Evolutionary conservation across 1,140 invertebrate species (phyloP).

Genomic region (Bombus waltoni): DNA sequence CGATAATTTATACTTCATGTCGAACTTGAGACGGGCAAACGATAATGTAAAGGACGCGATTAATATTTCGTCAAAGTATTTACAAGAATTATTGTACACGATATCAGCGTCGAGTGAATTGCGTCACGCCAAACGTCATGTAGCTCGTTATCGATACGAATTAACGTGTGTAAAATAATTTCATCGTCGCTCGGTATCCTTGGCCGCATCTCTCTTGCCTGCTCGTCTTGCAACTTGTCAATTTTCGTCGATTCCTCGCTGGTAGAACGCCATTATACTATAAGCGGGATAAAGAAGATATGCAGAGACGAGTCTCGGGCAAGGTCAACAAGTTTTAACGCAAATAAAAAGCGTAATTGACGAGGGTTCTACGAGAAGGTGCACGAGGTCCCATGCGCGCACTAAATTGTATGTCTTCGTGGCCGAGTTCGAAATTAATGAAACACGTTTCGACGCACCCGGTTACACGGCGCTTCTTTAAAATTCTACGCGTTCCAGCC

Average conservation of each 20-base stretch:
- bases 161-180: conserved; percentile 28
- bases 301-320: conserved; percentile 29
- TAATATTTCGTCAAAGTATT: not conserved
- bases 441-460: conserved; percentile 8
- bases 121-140: conserved; percentile 15
- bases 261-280: conserved; percentile 2
- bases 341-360: conserved; percentile 55
- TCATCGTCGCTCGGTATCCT: not conserved
- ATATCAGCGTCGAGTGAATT: not conserved
- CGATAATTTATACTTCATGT: no score
- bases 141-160: conserved; percentile 11
- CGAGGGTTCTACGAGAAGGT: conserved; percentile 19
- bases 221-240: not conserved
- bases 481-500: conserved; percentile 18
- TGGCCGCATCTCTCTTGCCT: not conserved
- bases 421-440: conserved; percentile 50
- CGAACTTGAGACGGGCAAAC: not conserved
- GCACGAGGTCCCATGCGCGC: not conserved
- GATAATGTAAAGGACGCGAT: not conserved
- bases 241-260: conserved; percentile 36
- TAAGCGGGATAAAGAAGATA: conserved; percentile 8
- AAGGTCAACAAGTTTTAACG: conserved; percentile 49
- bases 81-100: not conserved
- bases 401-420: conserved; percentile 43
- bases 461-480: conserved; percentile 12